Evolutionary conservation across 2,888 invertebrate species (phyloP).

Genomic region (Gerris lacustris): DNA sequence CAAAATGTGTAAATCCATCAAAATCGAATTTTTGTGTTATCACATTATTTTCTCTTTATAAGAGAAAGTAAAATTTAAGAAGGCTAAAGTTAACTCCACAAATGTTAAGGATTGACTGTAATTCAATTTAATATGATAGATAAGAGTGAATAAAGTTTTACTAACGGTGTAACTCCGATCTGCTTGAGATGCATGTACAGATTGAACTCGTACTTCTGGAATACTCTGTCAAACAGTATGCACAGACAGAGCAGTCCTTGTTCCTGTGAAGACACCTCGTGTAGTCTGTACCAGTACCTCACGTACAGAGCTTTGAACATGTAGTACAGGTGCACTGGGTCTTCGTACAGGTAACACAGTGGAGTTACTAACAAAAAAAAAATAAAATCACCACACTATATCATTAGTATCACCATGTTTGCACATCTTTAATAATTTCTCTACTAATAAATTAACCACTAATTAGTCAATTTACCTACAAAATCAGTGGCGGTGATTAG

Average conservation of each 20-base stretch:
- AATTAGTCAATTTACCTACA: too few relatives aligned
- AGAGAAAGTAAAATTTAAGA: too few relatives aligned
- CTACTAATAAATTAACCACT: too few relatives aligned
- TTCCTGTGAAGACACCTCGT: slow-evolving; percentile 81
- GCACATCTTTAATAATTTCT: too few relatives aligned
- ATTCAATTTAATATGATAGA: neutral
- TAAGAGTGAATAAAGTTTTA: slow-evolving; percentile 30
- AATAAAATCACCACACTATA: neutral
- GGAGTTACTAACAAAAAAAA: slow-evolving; percentile 62
- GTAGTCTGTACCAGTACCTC: slow-evolving; percentile 82
- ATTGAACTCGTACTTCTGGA: slow-evolving; percentile 81
- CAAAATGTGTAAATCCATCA: too few relatives aligned
- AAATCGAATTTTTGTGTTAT: too few relatives aligned
- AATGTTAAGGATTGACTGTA: too few relatives aligned
- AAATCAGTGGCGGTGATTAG: too few relatives aligned
- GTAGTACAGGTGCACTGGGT: slow-evolving; percentile 74
- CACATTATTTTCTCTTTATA: too few relatives aligned
- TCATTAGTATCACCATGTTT: too few relatives aligned
- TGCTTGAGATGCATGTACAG: slow-evolving; percentile 84
- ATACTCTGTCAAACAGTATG: slow-evolving; percentile 71
- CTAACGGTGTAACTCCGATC: slow-evolving; percentile 83
- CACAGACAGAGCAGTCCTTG: slow-evolving; percentile 87
- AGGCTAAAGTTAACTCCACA: too few relatives aligned
- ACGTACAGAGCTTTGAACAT: slow-evolving; percentile 84
- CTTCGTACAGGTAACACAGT: slow-evolving; percentile 84